Base-by-base conservation (phyloP, 23 tunicate genomes). In the Botrylloides violaceus region DNA sequence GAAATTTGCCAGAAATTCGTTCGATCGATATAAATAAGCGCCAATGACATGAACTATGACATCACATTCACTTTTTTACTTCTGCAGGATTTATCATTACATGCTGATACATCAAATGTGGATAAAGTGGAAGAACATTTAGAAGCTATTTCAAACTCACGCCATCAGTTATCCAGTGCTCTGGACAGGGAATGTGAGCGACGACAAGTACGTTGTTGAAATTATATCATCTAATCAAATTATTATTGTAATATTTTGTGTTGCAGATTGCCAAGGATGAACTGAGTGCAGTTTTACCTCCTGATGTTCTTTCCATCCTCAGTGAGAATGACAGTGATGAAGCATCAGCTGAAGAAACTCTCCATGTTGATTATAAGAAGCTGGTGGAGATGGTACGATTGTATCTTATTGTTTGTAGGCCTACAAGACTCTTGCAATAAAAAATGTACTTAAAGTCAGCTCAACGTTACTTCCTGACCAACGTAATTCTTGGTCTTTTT, bases 361-460 rank as follows among this genome's bases (percentile, higher is more conserved):
- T 88, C 23, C 81, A 72, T 59, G 49, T 61, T 66, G 77, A 71
- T 34, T 89, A 82, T 66, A 73, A 38, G 65, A 89, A 83, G 59
- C 81, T 89, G n/a, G 84, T 78, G 23, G 81, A 83, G 25, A 49
- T 84, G 73, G 96, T 89, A 43, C n/a, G n/a, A n/a, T n/a, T n/a
- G n/a, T n/a, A n/a, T n/a, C n/a, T n/a, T n/a, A n/a, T n/a, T n/a
- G n/a, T n/a, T n/a, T n/a, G n/a, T n/a, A n/a, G n/a, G n/a, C n/a
- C n/a, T n/a, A n/a, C n/a, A n/a, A n/a, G n/a, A n/a, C n/a, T n/a
- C n/a, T n/a, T n/a, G n/a, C n/a, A n/a, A n/a, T n/a, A n/a, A n/a
- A n/a, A n/a, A n/a, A n/a, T n/a, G n/a, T n/a, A n/a, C n/a, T n/a
- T n/a, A n/a, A n/a, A n/a, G n/a, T n/a, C n/a, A n/a, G n/a, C n/a